Evolutionary conservation across 2,113 vertebrate genomes (phyloP).

Genomic region (Amphiprion percula): DNA sequence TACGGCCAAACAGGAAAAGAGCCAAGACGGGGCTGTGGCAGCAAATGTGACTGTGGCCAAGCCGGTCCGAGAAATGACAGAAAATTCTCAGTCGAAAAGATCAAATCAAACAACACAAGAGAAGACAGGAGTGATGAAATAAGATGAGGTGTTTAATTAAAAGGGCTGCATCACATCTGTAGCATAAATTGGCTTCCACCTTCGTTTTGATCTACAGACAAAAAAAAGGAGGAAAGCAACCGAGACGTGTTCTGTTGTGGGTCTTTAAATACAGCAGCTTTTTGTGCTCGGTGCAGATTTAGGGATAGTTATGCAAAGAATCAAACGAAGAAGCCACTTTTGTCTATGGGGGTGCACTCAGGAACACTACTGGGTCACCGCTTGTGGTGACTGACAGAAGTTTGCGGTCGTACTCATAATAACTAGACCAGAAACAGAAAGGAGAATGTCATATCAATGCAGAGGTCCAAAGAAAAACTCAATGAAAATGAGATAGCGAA

Average conservation of each 20-base stretch:
- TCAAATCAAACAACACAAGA: conserved; percentile 67
- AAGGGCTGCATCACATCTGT: conserved; percentile 42
- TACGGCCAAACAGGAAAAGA: conserved; percentile 39
- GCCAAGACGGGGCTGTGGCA: neutral
- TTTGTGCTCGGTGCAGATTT: conserved; percentile 39
- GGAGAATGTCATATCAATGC: neutral
- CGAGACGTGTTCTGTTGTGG: conserved; percentile 21
- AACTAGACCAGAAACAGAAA: conserved; percentile 1
- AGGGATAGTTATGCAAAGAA: conserved; percentile 31
- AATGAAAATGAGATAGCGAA: conserved; percentile 26
- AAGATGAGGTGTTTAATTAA: conserved; percentile 39
- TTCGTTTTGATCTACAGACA: conserved; percentile 38
- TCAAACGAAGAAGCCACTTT: conserved; percentile 24
- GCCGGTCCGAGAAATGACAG: conserved; percentile 36
- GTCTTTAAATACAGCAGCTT: conserved; percentile 29
- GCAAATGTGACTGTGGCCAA: conserved; percentile 50
- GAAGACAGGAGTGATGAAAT: conserved; percentile 61
- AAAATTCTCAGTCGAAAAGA: conserved; percentile 50
- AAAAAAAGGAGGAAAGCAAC: conserved; percentile 16
- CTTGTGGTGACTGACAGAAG: conserved; percentile 17
- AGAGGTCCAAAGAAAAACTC: conserved; percentile 31
- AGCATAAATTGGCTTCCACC: conserved; percentile 43
- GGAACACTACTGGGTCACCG: conserved; percentile 37
- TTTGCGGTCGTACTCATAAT: neutral
- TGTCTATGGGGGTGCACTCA: conserved; percentile 39